Conservation (phyloP, 35 echinoderm and acorn worm genomes). For the Stichopus chloronotus region DNA sequence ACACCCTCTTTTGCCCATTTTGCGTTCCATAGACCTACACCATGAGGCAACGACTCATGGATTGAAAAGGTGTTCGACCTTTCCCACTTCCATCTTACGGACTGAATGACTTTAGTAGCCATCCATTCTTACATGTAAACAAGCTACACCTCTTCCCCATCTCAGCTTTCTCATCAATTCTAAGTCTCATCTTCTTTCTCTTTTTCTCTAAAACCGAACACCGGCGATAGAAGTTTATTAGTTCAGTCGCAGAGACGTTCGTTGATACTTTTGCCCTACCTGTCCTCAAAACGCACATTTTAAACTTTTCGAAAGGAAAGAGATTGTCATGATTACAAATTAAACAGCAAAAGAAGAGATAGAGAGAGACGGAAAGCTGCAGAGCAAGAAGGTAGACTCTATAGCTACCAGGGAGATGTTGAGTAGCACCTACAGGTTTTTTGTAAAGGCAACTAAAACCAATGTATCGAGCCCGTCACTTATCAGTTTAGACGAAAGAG, state of each 20-base stretch:
- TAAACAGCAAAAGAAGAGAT: background rate
- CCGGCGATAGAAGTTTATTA: background rate
- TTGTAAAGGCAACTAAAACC: too few relatives aligned
- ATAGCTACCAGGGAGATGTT: too few relatives aligned
- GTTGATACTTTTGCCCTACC: background rate
- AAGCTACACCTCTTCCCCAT: background rate
- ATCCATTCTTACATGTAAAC: background rate
- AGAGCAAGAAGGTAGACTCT: background rate
- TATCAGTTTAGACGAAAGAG: too few relatives aligned
- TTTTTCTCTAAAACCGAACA: background rate
- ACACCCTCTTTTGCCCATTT: too few relatives aligned
- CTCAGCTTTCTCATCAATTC: background rate
- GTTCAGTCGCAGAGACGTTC: background rate
- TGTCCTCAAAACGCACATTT: background rate
- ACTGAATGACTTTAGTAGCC: background rate
- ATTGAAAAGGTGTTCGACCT: too few relatives aligned
- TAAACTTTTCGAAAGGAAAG: background rate
- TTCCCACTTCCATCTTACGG: too few relatives aligned
- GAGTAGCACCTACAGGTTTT: too few relatives aligned
- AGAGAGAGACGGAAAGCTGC: background rate
- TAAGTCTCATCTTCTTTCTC: background rate
- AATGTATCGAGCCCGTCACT: too few relatives aligned
- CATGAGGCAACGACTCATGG: too few relatives aligned
- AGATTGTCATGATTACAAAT: slow-evolving; percentile 2
- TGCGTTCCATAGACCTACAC: too few relatives aligned